Conservation (phyloP, 2,888 invertebrate species). For the Diarsia dahlii region DNA sequence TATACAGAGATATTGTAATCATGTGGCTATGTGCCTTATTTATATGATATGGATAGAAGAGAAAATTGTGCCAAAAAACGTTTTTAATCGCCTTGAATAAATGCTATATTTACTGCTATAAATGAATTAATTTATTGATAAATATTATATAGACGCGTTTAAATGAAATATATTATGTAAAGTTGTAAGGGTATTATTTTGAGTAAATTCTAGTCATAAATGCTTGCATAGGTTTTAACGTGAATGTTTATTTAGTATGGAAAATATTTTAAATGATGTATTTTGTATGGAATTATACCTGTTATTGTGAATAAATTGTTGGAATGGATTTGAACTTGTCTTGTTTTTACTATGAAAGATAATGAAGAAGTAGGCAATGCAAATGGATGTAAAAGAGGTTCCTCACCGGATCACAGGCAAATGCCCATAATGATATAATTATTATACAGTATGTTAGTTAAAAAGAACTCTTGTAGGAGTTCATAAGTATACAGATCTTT, state of each 20-base stretch:
- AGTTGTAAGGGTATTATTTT: conserved; percentile 64
- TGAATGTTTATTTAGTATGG: conserved; percentile 70
- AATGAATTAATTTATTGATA: conserved; percentile 60
- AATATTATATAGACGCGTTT: conserved; percentile 50
- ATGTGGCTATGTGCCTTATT: conserved; percentile 85
- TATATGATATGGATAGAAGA: conserved; percentile 66
- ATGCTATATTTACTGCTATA: conserved; percentile 66
- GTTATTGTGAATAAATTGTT: conserved; percentile 87
- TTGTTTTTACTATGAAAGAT: conserved; percentile 32
- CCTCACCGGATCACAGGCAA: background rate
- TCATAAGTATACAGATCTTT: too few species aligned
- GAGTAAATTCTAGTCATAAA: conserved; percentile 78
- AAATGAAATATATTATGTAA: conserved; percentile 55
- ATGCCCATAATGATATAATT: too few species aligned
- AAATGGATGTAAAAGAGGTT: background rate
- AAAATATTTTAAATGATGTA: conserved; percentile 83
- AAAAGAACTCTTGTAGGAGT: too few species aligned
- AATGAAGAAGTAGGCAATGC: background rate
- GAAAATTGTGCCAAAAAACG: conserved; percentile 77
- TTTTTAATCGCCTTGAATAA: conserved; percentile 69
- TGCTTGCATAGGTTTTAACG: conserved; percentile 73
- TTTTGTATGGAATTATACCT: conserved; percentile 86
- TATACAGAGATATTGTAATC: conserved; percentile 61
- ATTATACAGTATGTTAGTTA: too few species aligned
- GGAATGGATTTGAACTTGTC: conserved; percentile 68